Evolutionary conservation across 2,797 vertebrate genomes (phyloP), one percentile per base, ranked within the genome.

Genomic region (Ceyx erithaca): DNA sequence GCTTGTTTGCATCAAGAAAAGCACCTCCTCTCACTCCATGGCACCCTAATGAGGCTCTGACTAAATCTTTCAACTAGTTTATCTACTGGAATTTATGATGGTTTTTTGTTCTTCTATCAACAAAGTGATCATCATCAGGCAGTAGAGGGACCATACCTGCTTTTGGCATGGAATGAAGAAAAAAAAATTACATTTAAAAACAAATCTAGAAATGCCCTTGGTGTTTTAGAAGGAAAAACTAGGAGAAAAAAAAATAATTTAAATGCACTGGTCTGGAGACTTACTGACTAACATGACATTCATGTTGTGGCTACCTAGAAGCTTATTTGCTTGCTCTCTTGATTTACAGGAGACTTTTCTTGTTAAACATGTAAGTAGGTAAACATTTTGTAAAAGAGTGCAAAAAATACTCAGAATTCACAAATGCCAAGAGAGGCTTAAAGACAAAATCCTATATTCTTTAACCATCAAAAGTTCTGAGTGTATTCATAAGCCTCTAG

Each of bases 401-500:
- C 55, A 83, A 51, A 91, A 48, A 52, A 51, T 80, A 92, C 87
- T 94, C 87, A 89, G 62, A 89, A 95, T 83, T 87, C 76, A 95
- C 41, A 95, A 95, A 94, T 90, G 76, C 92, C 85, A 93, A 67
- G 81, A 80, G 41, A 89, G 33, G 55, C 89, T 94, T 78, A 87
- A 80, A 90, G 87, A 90, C 58, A 89, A 95, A 96, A 93, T 93
- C 86, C 76, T 58, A 6, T 92, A 54, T 71, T 87, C 79, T 90
- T 92, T 78, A 91, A 75, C 85, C 30, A 78, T 54, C 51, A 78
- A 18, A 89, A 94, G 37, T 92, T 85, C 46, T 78, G 46, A 85
- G 84, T 58, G 71, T 80, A 80, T 78, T 80, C 6, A 0, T 89
- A 92, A 94, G 54, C 89, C 40, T 92, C 76, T 87, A 51, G 48